Evolutionary conservation across 2,888 invertebrate genomes (phyloP), one percentile per base, ranked within the genome.

Genomic region (Heteropelma amictum): DNA sequence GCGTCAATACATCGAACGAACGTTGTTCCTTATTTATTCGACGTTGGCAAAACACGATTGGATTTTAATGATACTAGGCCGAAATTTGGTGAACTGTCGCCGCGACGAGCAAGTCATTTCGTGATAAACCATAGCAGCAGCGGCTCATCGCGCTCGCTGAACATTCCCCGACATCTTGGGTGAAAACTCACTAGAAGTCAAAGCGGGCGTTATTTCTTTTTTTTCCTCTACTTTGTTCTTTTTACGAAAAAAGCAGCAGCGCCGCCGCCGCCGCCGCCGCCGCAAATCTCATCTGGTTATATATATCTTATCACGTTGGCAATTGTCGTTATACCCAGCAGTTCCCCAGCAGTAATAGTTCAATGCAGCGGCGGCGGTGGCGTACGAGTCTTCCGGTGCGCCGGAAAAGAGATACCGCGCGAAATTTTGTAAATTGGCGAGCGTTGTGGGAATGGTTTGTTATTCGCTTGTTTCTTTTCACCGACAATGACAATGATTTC

Each of bases 81-180:
- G 81, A 67, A 81, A 83, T 85, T 83, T 83, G 30, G 6, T 69
- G 80, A 74, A 80, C 80, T 80, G 72, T 81, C 79, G 80, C 80
- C 83, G 80, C 80, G 81, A 83, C 71, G 80, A 83, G 83, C 84
- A 85, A 87, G 81, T 86, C 87, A 87, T 88, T 84, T 86, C 85
- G 83, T 80, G 78, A 68, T 73, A 79, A 69, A 79, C 65, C 77
- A 78, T 76, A 76, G 69, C 80, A 76, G 69, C 80, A 80, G 79
- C 76, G 78, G 78, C 79, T 78, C 82, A 79, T 84, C 83, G 79
- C 86, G 85, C n/a, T n/a, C n/a, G n/a, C 84, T 84, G 86, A 87
- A 87, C 84, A 86, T 85, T 83, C 85, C 84, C 87, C 87, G 87
- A 87, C 87, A 88, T 88, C 85, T 87, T 87, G 64, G 84, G 80